Evolutionary conservation across 2,888 invertebrate species (phyloP).

Genomic region (Dromius quadrimaculatus): DNA sequence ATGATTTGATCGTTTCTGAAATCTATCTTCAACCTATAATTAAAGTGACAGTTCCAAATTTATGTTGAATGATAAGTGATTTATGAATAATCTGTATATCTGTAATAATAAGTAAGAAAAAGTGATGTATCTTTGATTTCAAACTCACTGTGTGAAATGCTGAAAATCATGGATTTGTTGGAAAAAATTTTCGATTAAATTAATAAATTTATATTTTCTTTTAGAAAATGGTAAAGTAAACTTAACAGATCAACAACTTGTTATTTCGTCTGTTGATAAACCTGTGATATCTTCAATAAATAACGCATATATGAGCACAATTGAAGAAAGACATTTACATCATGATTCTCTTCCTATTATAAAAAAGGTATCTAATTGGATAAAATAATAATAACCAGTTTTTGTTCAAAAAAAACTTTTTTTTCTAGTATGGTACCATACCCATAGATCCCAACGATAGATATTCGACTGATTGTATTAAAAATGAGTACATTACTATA

Average conservation of each 20-base stretch:
- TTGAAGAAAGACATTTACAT: constrained; percentile 40
- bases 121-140: too few relatives aligned
- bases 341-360: constrained; percentile 15
- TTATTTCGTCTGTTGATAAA: constrained; percentile 43
- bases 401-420: constrained; percentile 1
- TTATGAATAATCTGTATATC: too few relatives aligned
- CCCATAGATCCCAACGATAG: constrained; percentile 52
- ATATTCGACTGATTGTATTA: constrained; percentile 55
- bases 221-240: constrained; percentile 42
- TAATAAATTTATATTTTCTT: neutral
- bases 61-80: too few relatives aligned
- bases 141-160: too few relatives aligned
- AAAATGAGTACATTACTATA: constrained; percentile 55
- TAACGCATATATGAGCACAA: constrained; percentile 25
- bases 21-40: too few relatives aligned
- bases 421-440: constrained; percentile 24
- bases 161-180: too few relatives aligned
- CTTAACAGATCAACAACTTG: constrained; percentile 38
- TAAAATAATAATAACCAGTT: neutral
- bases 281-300: constrained; percentile 43
- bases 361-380: constrained; percentile 29
- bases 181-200: too few relatives aligned
- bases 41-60: too few relatives aligned
- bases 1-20: too few relatives aligned
- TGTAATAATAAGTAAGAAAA: too few relatives aligned